Base-by-base conservation (phyloP, 2,888 invertebrate genomes). In the Dione juno region DNA sequence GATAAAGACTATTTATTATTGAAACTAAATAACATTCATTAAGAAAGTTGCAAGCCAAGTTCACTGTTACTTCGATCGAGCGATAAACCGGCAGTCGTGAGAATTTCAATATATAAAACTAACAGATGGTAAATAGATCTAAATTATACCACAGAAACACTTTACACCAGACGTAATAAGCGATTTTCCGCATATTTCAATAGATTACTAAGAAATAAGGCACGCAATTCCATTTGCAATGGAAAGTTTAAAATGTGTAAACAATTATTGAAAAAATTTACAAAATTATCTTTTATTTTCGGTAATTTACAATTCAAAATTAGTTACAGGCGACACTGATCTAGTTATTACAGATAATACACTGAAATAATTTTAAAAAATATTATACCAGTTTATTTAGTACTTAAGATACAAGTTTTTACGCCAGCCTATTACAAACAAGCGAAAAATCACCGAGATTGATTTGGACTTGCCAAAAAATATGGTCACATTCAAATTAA, bases 401-500 rank as follows among this genome's bases (percentile, higher is more conserved):
- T n/a, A 53, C 48, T 54, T 66, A 72, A 52, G 37, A 65, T 58
- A 65, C 43, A 59, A 59, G 50, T 65, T 65, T 70, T 73, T 71
- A 69, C 74, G 67, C 59, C 65, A 61, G 50, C 14, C 50, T 16
- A 66, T 75, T 69, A 72, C 71, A 74, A 72, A 77, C 67, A 21
- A 66, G 61, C 72, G 71, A 72, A 71, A 69, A 74, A 70, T 63
- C 67, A 52, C 16, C 59, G 64, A 68, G 64, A 66, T 61, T 53
- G 66, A 40, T 54, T 66, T 67, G 21, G 57, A 37, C 64, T 66
- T 70, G 65, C 52, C 63, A 67, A 74, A 73, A n/a, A 72, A 74
- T 74, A 71, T 72, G 70, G 69, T 69, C 72, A 75, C 70, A 73
- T 66, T 59, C 45, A 35, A 75, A 77, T 75, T 75, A 76, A 77